Evolutionary conservation across 2,113 vertebrate species (phyloP).

Genomic region (Nycticorax nycticorax): DNA sequence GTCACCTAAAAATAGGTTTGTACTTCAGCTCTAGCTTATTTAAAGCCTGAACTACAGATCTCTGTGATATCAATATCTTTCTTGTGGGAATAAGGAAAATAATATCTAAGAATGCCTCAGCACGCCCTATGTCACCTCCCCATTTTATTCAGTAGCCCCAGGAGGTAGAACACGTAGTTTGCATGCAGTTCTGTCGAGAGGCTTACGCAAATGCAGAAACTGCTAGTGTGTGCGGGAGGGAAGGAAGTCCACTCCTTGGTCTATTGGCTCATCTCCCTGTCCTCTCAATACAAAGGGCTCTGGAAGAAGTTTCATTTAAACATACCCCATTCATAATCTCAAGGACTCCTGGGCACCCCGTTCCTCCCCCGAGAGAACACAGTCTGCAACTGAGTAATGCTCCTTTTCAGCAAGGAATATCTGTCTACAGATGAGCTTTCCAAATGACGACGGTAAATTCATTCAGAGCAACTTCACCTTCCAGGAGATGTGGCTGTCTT

Average conservation of each 20-base stretch:
- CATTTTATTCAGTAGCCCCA: background rate
- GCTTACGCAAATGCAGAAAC: background rate
- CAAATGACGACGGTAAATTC: background rate
- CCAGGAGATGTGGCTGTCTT: background rate
- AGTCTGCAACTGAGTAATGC: background rate
- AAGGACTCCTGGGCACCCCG: background rate
- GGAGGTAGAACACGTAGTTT: fast-evolving
- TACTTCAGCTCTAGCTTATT: background rate
- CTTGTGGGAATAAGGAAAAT: background rate
- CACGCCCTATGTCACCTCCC: background rate
- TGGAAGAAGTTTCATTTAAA: background rate
- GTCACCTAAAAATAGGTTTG: background rate
- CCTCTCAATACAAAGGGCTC: background rate
- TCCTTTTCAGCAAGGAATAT: background rate
- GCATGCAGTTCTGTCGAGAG: background rate
- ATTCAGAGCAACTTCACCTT: background rate
- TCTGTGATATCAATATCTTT: background rate
- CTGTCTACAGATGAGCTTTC: background rate
- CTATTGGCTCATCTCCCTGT: background rate
- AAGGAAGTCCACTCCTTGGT: background rate
- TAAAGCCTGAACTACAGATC: background rate
- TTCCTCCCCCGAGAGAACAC: background rate
- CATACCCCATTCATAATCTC: background rate
- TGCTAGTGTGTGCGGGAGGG: background rate
- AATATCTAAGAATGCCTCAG: background rate